phyloP scores from a whole-genome alignment of 2,797 vertebrate genomes.

The Mallotus villosus region DNA sequence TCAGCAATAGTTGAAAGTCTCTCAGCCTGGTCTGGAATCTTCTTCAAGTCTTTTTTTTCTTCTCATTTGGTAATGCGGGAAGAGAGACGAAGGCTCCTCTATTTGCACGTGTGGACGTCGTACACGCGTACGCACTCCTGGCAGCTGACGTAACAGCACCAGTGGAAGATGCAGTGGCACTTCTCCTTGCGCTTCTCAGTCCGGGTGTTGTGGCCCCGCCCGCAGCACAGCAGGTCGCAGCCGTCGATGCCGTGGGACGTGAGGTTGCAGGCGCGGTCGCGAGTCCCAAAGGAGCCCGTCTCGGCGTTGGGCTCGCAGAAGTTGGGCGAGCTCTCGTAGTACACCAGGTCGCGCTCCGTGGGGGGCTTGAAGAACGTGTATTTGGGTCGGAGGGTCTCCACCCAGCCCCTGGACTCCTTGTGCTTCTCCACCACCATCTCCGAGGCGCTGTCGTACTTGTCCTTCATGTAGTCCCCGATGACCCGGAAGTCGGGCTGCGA shows the following conservation, averaged over 20 bases:
- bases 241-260: slow-evolving; percentile 96
- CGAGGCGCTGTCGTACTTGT: slow-evolving; percentile 97
- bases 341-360: slow-evolving; percentile 92
- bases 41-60: slow-evolving; percentile 29
- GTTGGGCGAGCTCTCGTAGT: slow-evolving; percentile 95
- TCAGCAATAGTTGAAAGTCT: slow-evolving; percentile 37
- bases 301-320: slow-evolving; percentile 95
- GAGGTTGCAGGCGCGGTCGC: slow-evolving; percentile 91
- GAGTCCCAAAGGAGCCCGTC: slow-evolving; percentile 95
- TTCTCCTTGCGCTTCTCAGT: slow-evolving; percentile 94
- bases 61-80: slow-evolving; percentile 40
- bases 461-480: slow-evolving; percentile 97
- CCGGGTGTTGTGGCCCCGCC: slow-evolving; percentile 93
- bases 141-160: slow-evolving; percentile 99
- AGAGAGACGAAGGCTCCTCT: slow-evolving; percentile 32
- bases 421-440: slow-evolving; percentile 99
- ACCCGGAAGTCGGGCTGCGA: slow-evolving; percentile 95
- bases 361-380: slow-evolving; percentile 97
- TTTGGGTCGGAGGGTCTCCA: slow-evolving; percentile 92
- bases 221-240: slow-evolving; percentile 95
- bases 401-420: slow-evolving; percentile 95
- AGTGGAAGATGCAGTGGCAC: slow-evolving; percentile 97
- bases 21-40: slow-evolving; percentile 31
- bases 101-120: slow-evolving; percentile 98
- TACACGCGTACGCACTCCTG: slow-evolving; percentile 93